These are phyloP conservation scores for Dromiciops gliroides DNA, from an alignment of 2,113 vertebrate genomes.

Conservation along the genomic window DNA sequence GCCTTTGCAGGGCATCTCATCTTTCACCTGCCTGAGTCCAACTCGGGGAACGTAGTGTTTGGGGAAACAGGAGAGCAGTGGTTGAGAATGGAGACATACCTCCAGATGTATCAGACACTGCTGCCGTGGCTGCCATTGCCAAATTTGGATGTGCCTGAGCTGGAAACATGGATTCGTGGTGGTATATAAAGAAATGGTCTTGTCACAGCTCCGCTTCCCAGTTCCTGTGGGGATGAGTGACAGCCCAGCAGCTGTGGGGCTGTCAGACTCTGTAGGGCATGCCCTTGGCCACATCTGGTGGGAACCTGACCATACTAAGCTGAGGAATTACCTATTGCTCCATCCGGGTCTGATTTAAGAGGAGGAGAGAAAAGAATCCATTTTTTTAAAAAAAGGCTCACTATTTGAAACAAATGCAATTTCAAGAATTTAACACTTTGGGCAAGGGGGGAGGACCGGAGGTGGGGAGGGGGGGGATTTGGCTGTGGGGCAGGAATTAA, in stretches of 20 bases:
- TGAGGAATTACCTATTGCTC: conserved; percentile 43
- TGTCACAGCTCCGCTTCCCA: conserved; percentile 67
- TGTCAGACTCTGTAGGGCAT: conserved; percentile 49
- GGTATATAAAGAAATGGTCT: conserved; percentile 56
- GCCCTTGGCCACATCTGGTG: conserved; percentile 69
- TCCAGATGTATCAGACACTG: conserved; percentile 32
- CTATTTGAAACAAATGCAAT: conserved; percentile 46
- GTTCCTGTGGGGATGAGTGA: conserved; percentile 71
- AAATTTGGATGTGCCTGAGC: conserved; percentile 47
- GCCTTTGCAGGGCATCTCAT: not conserved
- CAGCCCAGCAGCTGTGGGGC: conserved; percentile 79
- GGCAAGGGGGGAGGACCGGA: conserved; percentile 29
- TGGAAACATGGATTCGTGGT: conserved; percentile 32
- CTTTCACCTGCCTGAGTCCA: not conserved
- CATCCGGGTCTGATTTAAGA: conserved; percentile 43
- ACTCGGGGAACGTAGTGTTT: not conserved
- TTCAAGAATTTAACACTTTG: conserved; percentile 56
- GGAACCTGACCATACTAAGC: conserved; percentile 47
- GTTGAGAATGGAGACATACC: not conserved
- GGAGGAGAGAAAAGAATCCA: conserved; percentile 39
- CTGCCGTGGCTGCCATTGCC: not conserved
- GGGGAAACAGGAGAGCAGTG: not conserved
- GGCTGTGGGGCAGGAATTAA: conserved; percentile 74
- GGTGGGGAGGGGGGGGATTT: conserved; percentile 49
- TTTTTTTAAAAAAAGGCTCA: conserved; percentile 56